These are phyloP conservation scores for Heliconius hortense DNA, from an alignment of 2,888 invertebrate species.

Conservation along the genomic window DNA sequence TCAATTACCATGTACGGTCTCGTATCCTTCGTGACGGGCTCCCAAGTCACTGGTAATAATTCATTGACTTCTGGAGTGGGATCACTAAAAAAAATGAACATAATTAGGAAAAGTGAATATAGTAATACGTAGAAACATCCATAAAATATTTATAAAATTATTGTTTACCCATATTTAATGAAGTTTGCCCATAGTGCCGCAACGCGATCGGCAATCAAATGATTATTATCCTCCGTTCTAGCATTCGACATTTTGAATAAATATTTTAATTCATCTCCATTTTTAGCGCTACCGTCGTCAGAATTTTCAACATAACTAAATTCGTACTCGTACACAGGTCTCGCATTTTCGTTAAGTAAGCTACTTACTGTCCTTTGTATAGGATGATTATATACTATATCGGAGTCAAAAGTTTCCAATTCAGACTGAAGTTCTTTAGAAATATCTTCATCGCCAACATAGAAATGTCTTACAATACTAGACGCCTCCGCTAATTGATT, in stretches of 20 bases:
- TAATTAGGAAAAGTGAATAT: background rate
- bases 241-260: constrained; percentile 54
- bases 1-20: constrained; percentile 67
- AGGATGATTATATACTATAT: constrained; percentile 67
- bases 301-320: constrained; percentile 62
- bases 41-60: constrained; percentile 61
- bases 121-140: background rate
- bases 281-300: constrained; percentile 53
- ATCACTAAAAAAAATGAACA: constrained; percentile 55
- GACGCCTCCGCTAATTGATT: constrained; percentile 54
- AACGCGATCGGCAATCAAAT: constrained; percentile 59
- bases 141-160: background rate
- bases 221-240: constrained; percentile 50
- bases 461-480: constrained; percentile 61
- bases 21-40: constrained; percentile 51
- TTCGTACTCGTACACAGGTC: constrained; percentile 64
- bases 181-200: constrained; percentile 71
- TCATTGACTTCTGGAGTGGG: constrained; percentile 60
- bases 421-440: constrained; percentile 52
- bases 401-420: constrained; percentile 65
- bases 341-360: constrained; percentile 61
- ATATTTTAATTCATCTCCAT: constrained; percentile 63
- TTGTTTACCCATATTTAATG: constrained; percentile 67
- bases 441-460: constrained; percentile 66
- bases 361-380: constrained; percentile 60